Evolutionary conservation across 2,797 vertebrate species (phyloP).

Genomic region (Darevskia mixta): DNA sequence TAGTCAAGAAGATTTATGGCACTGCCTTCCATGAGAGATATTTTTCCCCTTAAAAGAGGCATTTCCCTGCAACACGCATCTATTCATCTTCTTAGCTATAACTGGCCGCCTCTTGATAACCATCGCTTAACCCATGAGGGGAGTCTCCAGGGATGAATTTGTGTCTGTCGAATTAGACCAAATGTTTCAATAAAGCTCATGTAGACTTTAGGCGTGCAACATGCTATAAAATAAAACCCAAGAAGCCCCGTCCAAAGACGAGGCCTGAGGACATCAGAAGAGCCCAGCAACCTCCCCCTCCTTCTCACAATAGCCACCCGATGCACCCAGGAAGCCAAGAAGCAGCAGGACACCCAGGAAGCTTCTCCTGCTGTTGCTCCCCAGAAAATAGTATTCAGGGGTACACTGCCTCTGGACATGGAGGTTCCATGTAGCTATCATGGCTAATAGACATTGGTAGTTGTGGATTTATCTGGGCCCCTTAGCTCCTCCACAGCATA

Average conservation of each 20-base stretch:
- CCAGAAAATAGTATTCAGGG: background rate
- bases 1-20: conserved; percentile 23
- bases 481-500: too few relatives aligned
- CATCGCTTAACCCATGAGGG: background rate
- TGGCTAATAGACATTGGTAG: background rate
- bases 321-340: background rate
- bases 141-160: background rate
- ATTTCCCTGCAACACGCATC: background rate
- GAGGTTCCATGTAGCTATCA: background rate
- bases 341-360: background rate
- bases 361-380: background rate
- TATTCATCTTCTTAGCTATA: background rate
- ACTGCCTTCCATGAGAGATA: background rate
- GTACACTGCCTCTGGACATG: background rate
- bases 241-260: background rate
- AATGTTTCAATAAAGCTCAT: background rate
- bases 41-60: background rate
- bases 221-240: background rate
- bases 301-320: background rate
- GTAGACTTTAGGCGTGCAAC: background rate
- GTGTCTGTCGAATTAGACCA: background rate
- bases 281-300: background rate
- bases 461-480: too few relatives aligned
- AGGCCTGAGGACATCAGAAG: too few relatives aligned
- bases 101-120: too few relatives aligned